phyloP scores from a whole-genome alignment of 2,888 invertebrate species.

The Lepidochitona cinerea region DNA sequence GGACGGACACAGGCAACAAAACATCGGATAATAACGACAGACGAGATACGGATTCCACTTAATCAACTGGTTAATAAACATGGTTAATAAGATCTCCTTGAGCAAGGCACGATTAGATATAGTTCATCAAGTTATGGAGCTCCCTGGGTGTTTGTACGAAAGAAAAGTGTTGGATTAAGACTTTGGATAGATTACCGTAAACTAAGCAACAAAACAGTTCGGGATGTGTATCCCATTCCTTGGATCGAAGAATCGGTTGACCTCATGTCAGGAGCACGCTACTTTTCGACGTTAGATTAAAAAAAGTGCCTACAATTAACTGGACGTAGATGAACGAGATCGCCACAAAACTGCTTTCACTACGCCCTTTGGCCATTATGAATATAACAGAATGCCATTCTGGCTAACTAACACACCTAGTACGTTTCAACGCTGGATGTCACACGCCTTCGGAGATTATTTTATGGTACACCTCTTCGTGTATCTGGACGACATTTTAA shows the following conservation, averaged over 20 bases:
- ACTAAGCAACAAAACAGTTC: slow-evolving; percentile 2
- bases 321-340: slow-evolving; percentile 21
- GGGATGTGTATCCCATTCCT: neutral
- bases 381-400: slow-evolving; percentile 28
- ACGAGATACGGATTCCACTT: neutral
- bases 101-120: neutral
- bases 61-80: neutral
- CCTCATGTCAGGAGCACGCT: slow-evolving; percentile 13
- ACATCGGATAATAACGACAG: neutral
- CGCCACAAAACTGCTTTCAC: slow-evolving; percentile 29
- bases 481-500: neutral
- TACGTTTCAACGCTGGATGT: slow-evolving; percentile 26
- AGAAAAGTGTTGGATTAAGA: neutral
- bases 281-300: slow-evolving; percentile 20
- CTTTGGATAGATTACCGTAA: neutral
- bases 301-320: slow-evolving; percentile 18
- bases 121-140: neutral
- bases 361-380: slow-evolving; percentile 23
- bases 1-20: neutral
- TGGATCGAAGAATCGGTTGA: slow-evolving; percentile 21
- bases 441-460: neutral
- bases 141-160: neutral
- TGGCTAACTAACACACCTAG: slow-evolving; percentile 23
- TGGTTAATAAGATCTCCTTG: neutral
- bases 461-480: neutral